Evolutionary conservation across 2,888 invertebrate species (phyloP), one percentile per base, ranked within the genome.

Genomic region (Sinodicranocentrus sp.): DNA sequence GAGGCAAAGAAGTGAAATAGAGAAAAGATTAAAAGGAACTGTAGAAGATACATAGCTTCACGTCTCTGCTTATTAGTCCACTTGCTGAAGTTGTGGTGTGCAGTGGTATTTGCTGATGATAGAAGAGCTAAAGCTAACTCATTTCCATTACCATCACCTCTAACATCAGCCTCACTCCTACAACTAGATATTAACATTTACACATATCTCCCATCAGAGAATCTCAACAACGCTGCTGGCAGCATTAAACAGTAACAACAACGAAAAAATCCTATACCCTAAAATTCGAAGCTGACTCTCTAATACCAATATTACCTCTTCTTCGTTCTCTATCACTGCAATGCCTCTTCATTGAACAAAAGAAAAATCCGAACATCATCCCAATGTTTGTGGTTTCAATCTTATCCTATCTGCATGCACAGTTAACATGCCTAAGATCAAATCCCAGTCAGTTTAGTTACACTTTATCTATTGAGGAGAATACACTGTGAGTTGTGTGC

Each of bases 331-430:
- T 57, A 13, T 61, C 33, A 15, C 61, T 61, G n/a, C n/a, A n/a
- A n/a, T n/a, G n/a, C n/a, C 26, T 28, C 33, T 26, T 5, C 61
- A 8, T 59, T 17, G 67, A 67, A 77, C 57, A 67, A 78, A 70
- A 61, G 70, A 59, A 48, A 61, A 59, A 70, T 52, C 68, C 43
- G 59, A 77, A 77, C 52, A 33, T 59, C 75, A 67, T 48, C 75
- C 26, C 26, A 25, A 44, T 65, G 48, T 61, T 76, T 57, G 76
- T 71, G 61, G 63, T 76, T 68, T 82, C 75, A 72, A 63, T 65
- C 44, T 63, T 70, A 48, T 48, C 48, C n/a, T 48, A 48, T n/a
- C n/a, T 48, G 48, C 15, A 48, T 48, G 48, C 5, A 48, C 57
- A 25, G 10, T 57, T 3, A 33, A 6, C 5, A 33, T 33, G 17